A percentile compares a stretch with the other conserved stretches of the same genome.
phyloP scores from a whole-genome alignment of 1,140 invertebrate genomes.

The Drosophila eugracilis region DNA sequence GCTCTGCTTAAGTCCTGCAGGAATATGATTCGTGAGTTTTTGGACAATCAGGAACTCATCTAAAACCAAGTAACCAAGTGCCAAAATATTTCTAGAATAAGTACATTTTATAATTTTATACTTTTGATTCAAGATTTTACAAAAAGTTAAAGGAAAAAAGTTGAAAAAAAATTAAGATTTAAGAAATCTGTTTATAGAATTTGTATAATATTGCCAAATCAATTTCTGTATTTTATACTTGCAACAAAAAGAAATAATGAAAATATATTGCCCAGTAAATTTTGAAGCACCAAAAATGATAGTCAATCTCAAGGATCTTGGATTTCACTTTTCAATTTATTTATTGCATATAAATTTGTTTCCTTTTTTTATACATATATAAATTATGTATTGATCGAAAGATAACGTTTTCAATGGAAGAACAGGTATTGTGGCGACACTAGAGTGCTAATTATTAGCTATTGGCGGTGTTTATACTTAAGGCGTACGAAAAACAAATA shows the following conservation, averaged over 20 bases:
- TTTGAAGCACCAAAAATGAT: neutral
- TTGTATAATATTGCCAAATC: neutral
- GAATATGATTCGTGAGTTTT: conserved; percentile 70
- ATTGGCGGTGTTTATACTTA: conserved; percentile 82
- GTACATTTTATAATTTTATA: neutral
- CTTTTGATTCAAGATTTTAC: neutral
- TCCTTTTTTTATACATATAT: conserved; percentile 45
- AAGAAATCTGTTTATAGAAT: conserved; percentile 15
- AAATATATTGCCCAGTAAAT: neutral
- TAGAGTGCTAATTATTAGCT: conserved; percentile 82
- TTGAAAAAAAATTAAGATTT: conserved; percentile 19
- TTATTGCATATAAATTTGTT: conserved; percentile 81
- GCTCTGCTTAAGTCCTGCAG: conserved; percentile 60
- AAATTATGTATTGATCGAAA: conserved; percentile 65
- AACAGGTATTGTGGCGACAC: conserved; percentile 82
- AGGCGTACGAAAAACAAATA: conserved; percentile 69
- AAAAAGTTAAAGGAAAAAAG: too few relatives aligned
- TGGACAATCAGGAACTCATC: conserved; percentile 59
- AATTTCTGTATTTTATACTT: neutral
- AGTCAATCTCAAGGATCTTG: conserved; percentile 12
- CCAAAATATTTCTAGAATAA: too few relatives aligned
- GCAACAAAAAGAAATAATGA: neutral
- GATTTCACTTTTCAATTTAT: conserved; percentile 70
- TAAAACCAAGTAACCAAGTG: conserved; percentile 6
- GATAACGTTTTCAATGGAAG: conserved; percentile 76